Evolutionary conservation across 2,113 vertebrate species (phyloP).

Genomic region (Naja naja): DNA sequence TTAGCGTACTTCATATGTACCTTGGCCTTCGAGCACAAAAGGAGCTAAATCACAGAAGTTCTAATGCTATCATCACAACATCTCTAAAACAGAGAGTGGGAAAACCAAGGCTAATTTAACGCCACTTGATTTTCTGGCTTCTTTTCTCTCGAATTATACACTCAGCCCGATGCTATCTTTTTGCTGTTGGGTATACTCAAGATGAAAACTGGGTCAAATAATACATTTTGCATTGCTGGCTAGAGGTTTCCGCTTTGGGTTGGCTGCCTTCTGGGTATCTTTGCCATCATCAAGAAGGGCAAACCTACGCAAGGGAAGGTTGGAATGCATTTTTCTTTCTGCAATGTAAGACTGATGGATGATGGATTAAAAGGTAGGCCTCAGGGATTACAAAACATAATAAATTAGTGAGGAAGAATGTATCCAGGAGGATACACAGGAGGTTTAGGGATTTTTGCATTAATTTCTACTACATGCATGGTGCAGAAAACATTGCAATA

Average conservation of each 20-base stretch:
- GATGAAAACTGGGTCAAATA: conserved; percentile 34
- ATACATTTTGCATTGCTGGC: conserved; percentile 53
- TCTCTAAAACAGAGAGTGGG: neutral
- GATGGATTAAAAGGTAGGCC: neutral
- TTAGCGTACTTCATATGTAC: neutral
- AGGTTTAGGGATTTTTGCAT: neutral
- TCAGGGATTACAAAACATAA: neutral
- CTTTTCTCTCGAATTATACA: neutral
- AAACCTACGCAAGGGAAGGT: neutral
- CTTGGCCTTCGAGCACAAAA: neutral
- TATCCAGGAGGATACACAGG: neutral
- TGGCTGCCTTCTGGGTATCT: neutral
- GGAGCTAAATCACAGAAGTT: neutral
- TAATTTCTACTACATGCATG: neutral
- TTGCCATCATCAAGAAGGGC: neutral
- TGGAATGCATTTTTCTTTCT: neutral
- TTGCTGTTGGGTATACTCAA: neutral
- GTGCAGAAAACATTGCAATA: neutral
- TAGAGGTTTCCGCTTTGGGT: conserved; percentile 57
- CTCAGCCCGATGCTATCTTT: conserved; percentile 24
- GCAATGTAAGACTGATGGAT: neutral
- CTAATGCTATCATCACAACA: too few species aligned
- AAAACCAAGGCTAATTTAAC: neutral
- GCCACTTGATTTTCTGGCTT: neutral
- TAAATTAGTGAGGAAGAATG: neutral